These are phyloP conservation scores for Todiramphus chloris DNA, from an alignment of 2,113 vertebrate genomes.

Conservation along the genomic window DNA sequence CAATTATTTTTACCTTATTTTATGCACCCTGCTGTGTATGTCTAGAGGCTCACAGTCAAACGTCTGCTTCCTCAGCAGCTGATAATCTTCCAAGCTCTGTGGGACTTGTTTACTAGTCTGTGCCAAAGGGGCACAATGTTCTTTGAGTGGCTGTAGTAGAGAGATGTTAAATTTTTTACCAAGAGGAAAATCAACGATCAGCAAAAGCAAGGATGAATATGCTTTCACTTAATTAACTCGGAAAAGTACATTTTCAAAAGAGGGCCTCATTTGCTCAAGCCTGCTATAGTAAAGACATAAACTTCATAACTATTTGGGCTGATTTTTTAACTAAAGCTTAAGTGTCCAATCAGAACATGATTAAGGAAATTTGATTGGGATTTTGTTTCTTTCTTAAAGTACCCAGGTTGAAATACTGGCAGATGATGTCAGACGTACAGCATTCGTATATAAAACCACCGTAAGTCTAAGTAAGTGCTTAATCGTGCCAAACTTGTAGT, in stretches of 20 bases:
- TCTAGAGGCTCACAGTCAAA: conserved; percentile 65
- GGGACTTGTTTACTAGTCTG: conserved; percentile 14
- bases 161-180: conserved; percentile 6
- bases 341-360: background rate
- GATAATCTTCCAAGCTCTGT: conserved; percentile 39
- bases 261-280: background rate
- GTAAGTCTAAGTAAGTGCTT: background rate
- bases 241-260: background rate
- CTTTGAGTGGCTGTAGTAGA: conserved; percentile 8
- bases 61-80: conserved; percentile 53
- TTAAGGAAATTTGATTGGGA: background rate
- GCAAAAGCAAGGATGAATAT: background rate
- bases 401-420: background rate
- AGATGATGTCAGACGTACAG: background rate
- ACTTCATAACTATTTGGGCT: background rate
- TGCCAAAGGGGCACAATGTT: conserved; percentile 3
- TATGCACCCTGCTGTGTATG: conserved; percentile 48
- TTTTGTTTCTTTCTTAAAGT: background rate
- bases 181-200: background rate
- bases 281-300: background rate
- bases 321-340: background rate
- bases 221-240: background rate
- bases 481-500: background rate
- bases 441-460: background rate
- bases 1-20: conserved; percentile 65